Percentiles rank a stretch among this genome's conserved stretches.
These are phyloP conservation scores for Glaucomys volans DNA, from an alignment of 2,113 vertebrate genomes.

Conservation along the genomic window DNA sequence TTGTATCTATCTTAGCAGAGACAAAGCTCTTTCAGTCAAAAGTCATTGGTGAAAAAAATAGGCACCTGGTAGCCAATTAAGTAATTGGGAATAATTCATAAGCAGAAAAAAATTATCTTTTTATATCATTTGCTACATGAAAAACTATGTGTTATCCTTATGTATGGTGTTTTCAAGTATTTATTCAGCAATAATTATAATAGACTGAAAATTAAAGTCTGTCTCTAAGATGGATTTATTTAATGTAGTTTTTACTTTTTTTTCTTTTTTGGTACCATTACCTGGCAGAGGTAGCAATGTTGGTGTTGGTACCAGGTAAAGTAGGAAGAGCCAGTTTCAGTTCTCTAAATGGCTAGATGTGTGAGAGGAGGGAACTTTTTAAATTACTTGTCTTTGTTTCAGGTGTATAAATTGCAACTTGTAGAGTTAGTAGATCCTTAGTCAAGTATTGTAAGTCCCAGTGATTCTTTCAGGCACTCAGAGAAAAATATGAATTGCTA, in stretches of 20 bases:
- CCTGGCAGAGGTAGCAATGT: not conserved
- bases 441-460: not conserved
- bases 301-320: not conserved
- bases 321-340: not conserved
- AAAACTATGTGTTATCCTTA: not conserved
- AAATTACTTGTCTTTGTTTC: not conserved
- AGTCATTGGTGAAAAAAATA: not conserved
- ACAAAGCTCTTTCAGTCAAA: constrained; percentile 36
- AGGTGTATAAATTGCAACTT: not conserved
- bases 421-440: not conserved
- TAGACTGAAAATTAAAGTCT: not conserved
- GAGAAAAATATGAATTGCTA: not conserved
- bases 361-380: not conserved
- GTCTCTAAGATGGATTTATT: not conserved
- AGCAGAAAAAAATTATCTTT: not conserved
- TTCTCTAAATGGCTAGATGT: not conserved
- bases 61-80: not conserved
- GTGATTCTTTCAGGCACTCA: not conserved
- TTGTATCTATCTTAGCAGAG: not conserved
- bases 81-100: not conserved
- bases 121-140: not conserved
- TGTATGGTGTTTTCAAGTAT: not conserved
- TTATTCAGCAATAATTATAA: not conserved
- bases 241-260: not conserved
- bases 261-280: not conserved